Evolutionary conservation across 1,140 invertebrate genomes (phyloP).

Genomic region (Zeugodacus cucurbitae): DNA sequence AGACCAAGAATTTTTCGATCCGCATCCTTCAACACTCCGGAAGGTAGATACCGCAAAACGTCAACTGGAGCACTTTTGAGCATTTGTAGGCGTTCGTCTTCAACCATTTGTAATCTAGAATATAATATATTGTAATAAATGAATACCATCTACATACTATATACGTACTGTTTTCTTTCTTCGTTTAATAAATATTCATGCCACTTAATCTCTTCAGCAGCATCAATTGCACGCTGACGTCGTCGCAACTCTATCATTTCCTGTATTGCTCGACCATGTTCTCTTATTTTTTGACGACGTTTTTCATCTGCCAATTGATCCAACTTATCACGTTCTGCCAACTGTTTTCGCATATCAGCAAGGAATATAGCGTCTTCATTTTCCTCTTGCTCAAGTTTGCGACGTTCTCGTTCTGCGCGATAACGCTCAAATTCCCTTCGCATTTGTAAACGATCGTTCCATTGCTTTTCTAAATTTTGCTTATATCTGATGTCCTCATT

Average conservation of each 20-base stretch:
- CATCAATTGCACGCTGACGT: constrained; percentile 23
- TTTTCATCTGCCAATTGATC: constrained; percentile 46
- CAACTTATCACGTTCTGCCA: constrained; percentile 47
- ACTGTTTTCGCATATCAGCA: constrained; percentile 40
- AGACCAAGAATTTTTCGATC: constrained; percentile 42
- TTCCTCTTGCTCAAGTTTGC: neutral
- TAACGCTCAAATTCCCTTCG: constrained; percentile 40
- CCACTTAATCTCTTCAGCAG: constrained; percentile 33
- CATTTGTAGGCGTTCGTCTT: constrained; percentile 46
- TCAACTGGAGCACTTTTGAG: constrained; percentile 42
- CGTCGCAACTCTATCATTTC: constrained; percentile 43
- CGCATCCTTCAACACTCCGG: constrained; percentile 41
- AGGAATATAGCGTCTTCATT: constrained; percentile 20
- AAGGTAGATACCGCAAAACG: constrained; percentile 46
- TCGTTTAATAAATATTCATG: constrained; percentile 25
- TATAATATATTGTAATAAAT: constrained; percentile 17
- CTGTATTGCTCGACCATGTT: constrained; percentile 44
- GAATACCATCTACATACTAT: neutral
- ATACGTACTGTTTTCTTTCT: constrained; percentile 38
- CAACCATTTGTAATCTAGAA: constrained; percentile 44
- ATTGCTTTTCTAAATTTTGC: constrained; percentile 36
- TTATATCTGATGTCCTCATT: constrained; percentile 39
- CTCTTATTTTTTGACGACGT: constrained; percentile 43
- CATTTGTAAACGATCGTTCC: constrained; percentile 39
- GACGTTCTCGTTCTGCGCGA: neutral